Base-by-base conservation (phyloP, 1,140 invertebrate species). In the Drosophila tropicalis region DNA sequence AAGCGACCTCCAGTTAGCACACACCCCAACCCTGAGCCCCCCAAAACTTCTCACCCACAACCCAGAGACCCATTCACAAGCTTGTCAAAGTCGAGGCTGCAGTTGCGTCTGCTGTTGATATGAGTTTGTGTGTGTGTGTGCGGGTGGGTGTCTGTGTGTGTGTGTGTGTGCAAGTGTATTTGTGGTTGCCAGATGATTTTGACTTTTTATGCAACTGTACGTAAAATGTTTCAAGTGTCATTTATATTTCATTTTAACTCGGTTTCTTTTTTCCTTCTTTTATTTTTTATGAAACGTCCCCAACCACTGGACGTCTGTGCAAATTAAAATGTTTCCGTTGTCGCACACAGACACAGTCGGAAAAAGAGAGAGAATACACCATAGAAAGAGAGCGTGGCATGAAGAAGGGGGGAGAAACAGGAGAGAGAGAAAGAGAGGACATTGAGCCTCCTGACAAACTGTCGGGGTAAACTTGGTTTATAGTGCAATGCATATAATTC, bases 251-350 rank as follows among this genome's bases (percentile, higher is more conserved):
- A 78, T 81, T 78, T 81, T 76, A 61, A 65, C 60, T 60, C 57
- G 65, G 34, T 12, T 36, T 36, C 29, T 36, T 36, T 65, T 67
- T 78, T 57, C 39, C 41, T 13, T 72, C 44, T 57, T 65, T 67
- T 75, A 57, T 40, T 51, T 15, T 72, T 51, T 57, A 51, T 44
- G 71, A 63, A 22, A 60, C 62, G 34, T 58, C 68, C 66, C 70
- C 72, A 70, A 78, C 79, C 77, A 66, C 65, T 74, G 70, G 77
- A 62, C 70, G 76, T 70, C 67, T 77, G 85, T 80, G 77, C 68
- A 89, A 87, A 87, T 87, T 89, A 80, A 84, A 87, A 75, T 87
- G 83, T 80, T 87, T 87, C 84, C 84, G 82, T 79, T 87, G 51
- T 22, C 34, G 47, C 61, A 58, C 68, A 57, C 62, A 64, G 51